Evolutionary conservation across 2,888 invertebrate species (phyloP).

Genomic region (Lithophane leautieri): DNA sequence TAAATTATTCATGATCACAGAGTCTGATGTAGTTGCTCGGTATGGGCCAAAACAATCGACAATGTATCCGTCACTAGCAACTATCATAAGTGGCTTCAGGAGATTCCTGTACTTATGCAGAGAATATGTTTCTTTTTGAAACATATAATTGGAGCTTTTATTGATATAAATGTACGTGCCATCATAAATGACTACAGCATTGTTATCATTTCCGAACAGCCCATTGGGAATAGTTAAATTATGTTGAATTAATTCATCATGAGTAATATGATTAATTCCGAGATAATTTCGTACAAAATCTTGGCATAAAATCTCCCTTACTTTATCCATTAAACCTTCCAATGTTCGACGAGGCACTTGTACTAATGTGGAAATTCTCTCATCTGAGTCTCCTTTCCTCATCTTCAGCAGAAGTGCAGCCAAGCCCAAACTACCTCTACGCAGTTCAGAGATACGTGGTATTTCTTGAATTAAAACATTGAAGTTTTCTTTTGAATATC

Average conservation of each 20-base stretch:
- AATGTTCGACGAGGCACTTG: neutral
- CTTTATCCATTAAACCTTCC: neutral
- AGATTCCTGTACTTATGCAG: neutral
- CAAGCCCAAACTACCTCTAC: neutral
- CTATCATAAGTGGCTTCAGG: neutral
- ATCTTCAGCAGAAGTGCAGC: neutral
- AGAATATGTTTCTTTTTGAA: neutral
- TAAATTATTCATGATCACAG: neutral
- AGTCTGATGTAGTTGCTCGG: constrained; percentile 1
- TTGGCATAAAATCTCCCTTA: constrained; percentile 1
- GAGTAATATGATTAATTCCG: neutral
- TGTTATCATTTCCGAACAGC: neutral
- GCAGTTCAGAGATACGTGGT: neutral
- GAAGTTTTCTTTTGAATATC: neutral
- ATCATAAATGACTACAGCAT: neutral
- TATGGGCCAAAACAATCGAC: neutral
- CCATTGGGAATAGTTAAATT: constrained; percentile 1
- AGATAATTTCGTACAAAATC: neutral
- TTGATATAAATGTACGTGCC: neutral
- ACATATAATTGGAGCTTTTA: neutral
- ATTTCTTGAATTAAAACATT: neutral
- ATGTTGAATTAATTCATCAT: neutral
- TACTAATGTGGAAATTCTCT: neutral
- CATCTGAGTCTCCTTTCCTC: neutral
- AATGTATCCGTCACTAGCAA: neutral